Evolutionary conservation across 2,797 vertebrate species (phyloP).

Genomic region (Enteromius radiatus): DNA sequence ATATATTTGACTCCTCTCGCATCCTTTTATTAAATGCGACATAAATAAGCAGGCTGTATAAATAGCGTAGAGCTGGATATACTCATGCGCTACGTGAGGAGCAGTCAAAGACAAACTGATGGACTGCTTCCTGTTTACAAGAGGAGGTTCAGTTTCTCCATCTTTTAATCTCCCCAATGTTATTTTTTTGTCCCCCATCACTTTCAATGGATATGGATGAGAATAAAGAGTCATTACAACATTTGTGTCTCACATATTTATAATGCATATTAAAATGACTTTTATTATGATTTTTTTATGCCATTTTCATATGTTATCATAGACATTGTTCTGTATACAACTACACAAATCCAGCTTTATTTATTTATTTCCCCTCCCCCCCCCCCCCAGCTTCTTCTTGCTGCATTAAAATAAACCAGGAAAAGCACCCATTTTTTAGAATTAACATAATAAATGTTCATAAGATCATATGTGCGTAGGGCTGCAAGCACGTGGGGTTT

Average conservation of each 20-base stretch:
- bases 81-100: conserved; percentile 21
- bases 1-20: neutral
- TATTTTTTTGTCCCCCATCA: conserved; percentile 19
- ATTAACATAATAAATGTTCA: neutral
- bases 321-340: neutral
- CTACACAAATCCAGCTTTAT: neutral
- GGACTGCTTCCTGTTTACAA: conserved; percentile 57
- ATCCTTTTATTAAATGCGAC: neutral
- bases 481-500: conserved; percentile 20
- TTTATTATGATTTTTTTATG: neutral
- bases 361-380: neutral
- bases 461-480: neutral
- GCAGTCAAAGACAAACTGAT: conserved; percentile 26
- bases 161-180: conserved; percentile 9
- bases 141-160: conserved; percentile 37
- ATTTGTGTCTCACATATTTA: neutral
- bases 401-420: too few relatives aligned
- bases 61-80: neutral
- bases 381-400: too few relatives aligned
- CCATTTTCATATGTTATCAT: neutral
- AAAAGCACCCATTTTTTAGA: neutral
- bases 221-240: neutral
- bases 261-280: neutral
- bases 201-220: neutral
- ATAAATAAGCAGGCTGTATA: conserved; percentile 16